Base-by-base conservation (phyloP, 2,113 vertebrate species). In the Chaetops frenatus region DNA sequence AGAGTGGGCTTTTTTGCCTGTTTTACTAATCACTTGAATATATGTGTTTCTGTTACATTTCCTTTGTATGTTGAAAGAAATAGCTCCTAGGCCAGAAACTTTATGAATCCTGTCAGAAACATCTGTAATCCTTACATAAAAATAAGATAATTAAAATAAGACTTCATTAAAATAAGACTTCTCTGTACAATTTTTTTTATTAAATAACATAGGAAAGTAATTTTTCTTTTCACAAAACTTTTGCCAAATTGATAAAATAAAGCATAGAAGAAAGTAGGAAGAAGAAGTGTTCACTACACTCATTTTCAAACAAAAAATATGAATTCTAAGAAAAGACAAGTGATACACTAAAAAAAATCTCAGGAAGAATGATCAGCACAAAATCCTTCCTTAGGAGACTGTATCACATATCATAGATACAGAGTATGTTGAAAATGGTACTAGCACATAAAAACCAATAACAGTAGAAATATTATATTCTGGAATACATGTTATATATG, bases 11-110 rank as follows among this genome's bases (percentile, higher is more conserved):
- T 3, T 66, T 93, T 87, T 85, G 15, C 18, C 28, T 51, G 33
- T 56, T 92, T 83, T 95, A 67, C 35, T 97, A 92, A 95, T 96
- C 40, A 94, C 90, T 93, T 88, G 17, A 88, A 94, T 91, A 78
- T 69, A 25, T 53, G 33, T 42, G 58, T 93, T 90, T 96, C 71
- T 80, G 11, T 50, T 77, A 42, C 6, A 60, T 15, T 92, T 89
- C 6, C 15, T 89, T 31, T 60, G 48, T 57, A 86, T 79, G 7
- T 69, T 86, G 36, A 33, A 81, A 48, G 44, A 95, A 97, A 95
- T 36, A 51, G 21, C 19, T 87, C 7, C 25, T 48, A 53, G 25
- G 17, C 45, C 54, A 85, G 38, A 73, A 66, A 8, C 15, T 61
- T 81, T 69, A 53, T 51, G 16, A 69, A 82, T 62, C 14, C 33